Base-by-base conservation (phyloP, 2,888 invertebrate genomes). In the Lagria hirta region DNA sequence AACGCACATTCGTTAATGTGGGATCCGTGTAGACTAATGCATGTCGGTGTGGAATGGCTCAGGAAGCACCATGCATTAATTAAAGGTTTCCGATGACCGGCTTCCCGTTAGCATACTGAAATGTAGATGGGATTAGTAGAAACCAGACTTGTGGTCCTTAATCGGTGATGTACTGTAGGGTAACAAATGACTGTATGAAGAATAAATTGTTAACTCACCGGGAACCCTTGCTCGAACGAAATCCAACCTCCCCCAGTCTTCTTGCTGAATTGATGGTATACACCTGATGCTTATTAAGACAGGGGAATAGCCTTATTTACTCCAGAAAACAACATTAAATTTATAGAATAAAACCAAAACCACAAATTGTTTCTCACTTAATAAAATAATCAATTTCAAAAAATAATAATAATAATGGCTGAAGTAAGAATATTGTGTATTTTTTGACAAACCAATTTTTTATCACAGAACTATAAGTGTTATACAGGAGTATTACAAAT, bases 91-190 rank as follows among this genome's bases (percentile, higher is more conserved):
- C 49, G 44, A 47, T 49, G 49, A 37, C 42, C 49, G 34, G 27
- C 40, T 35, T 43, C 52, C 51, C n/a, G n/a, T n/a, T n/a, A n/a
- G 33, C 35, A 33, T 43, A 32, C 49, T 34, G 40, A 50, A 51
- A 52, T 51, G 41, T 44, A 35, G 37, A 37, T 37, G 41, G 52
- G 50, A 51, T 53, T 53, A 51, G 49, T 38, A 49, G 47, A 47
- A 53, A 53, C 50, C 51, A 44, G 51, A 49, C 47, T 53, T 51
- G 48, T 47, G 47, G 48, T 40, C 35, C 42, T 46, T 49, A 46
- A 49, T 42, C 43, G 43, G 43, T 37, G 35, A 36, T 37, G 35
- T 32, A 42, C 49, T 42, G 24, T 33, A 13, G 41, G 45, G 41
- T 43, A 45, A 49, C 37, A 42, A 45, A 45, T 45, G 44, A 42